phyloP scores from a whole-genome alignment of 2,113 vertebrate genomes.

The Cyanistes caeruleus region DNA sequence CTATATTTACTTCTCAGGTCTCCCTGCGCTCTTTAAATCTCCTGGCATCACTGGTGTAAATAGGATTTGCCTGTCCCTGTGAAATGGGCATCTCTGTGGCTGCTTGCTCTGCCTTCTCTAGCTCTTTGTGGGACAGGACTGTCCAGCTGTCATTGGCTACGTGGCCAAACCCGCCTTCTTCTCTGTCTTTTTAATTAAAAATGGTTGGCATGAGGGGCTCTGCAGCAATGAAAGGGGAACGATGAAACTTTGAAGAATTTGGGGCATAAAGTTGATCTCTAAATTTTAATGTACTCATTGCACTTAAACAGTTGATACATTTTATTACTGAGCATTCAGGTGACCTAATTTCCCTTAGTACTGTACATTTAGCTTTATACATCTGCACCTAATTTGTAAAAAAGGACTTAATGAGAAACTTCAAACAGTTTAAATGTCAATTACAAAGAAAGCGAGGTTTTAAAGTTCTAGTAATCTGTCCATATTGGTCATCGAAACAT shows the following conservation, averaged over 20 bases:
- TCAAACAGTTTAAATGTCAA: constrained; percentile 91
- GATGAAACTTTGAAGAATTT: constrained; percentile 50
- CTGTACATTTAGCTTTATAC: constrained; percentile 77
- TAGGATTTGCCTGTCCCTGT: neutral
- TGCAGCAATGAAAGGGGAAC: constrained; percentile 33
- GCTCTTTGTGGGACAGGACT: neutral
- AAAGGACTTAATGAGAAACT: constrained; percentile 87
- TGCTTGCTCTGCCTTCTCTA: neutral
- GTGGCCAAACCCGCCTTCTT: neutral
- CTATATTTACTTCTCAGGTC: neutral
- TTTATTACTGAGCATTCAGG: constrained; percentile 74
- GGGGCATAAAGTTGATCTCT: constrained; percentile 34
- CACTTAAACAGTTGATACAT: constrained; percentile 68
- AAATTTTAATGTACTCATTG: constrained; percentile 60
- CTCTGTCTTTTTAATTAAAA: constrained; percentile 53
- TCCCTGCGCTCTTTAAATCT: neutral
- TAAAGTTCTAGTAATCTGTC: constrained; percentile 86
- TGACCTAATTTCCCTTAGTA: constrained; percentile 78
- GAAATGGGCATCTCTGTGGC: neutral
- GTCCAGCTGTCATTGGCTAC: neutral
- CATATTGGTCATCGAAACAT: constrained; percentile 83
- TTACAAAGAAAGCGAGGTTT: constrained; percentile 86
- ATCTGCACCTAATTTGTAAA: constrained; percentile 87
- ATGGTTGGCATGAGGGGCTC: constrained; percentile 25
- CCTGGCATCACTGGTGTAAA: neutral